Base-by-base conservation (phyloP, 2,797 vertebrate species). In the Otolemur crassicaudatus region DNA sequence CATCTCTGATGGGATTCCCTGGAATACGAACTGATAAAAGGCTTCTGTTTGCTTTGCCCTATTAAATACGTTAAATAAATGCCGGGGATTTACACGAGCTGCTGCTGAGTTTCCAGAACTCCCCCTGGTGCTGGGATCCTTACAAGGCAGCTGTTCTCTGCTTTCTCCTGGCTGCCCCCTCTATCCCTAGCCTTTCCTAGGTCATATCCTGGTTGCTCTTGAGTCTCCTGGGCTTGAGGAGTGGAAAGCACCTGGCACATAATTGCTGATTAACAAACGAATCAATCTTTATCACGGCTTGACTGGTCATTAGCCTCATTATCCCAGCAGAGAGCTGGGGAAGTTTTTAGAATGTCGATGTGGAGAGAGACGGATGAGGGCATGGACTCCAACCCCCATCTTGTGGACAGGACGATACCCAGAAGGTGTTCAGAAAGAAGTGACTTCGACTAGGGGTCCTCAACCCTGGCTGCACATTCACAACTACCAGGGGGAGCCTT, bases 261-360 rank as follows among this genome's bases (percentile, higher is more conserved):
- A 94, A 95, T 95, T 92, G 95, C 67, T 31, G 70, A 94, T 96
- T 97, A 96, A 97, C 94, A 95, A 96, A 95, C 0, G 22, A 97
- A 97, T 98, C 96, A 95, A 96, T 98, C 92, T 90, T 96, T 80
- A 84, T 98, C 97, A 97, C 86, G 85, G 7, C 89, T 96, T 95
- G 96, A 96, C 92, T 96, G 95, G 94, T 61, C 92, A 97, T 97
- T 95, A 95, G 85, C 96, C 92, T 97, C 95, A 91, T 95, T 94
- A 95, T 86, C 84, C 73, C 16, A 90, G 70, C 73, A 92, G 87
- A 97, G 92, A 85, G 67, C 94, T 65, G 77, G 81, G 87, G 89
- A 65, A 87, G 29, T 49, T 93, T 97, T 88, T 53, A 82, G 91
- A 90, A 75, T 49, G 53, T 65, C n/a, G 23, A 60, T 86, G 81